Conservation (phyloP, 1,140 invertebrate species). For the Ips nitidus region DNA sequence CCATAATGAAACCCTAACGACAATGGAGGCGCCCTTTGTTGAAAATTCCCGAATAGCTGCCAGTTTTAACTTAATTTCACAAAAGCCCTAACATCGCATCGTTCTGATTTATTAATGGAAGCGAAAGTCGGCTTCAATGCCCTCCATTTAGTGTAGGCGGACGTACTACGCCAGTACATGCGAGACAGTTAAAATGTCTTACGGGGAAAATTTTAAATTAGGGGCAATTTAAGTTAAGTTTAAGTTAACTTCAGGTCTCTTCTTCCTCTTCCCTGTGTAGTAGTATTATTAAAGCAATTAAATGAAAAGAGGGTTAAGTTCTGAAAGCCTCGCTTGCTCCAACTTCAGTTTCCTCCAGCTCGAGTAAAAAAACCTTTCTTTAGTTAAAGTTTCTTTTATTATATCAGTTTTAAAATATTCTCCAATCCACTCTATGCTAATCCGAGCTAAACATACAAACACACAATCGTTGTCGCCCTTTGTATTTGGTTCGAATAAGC, state of each 20-base stretch:
- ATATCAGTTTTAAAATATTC: neutral
- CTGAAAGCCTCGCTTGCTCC: neutral
- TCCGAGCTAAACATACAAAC: no score
- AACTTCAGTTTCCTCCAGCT: neutral
- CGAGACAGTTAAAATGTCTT: slow-evolving; percentile 31
- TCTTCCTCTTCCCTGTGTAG: slow-evolving; percentile 10
- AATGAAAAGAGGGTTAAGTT: slow-evolving; percentile 28
- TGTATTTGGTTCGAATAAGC: neutral
- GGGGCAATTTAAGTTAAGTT: slow-evolving; percentile 32
- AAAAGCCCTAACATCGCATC: slow-evolving; percentile 33
- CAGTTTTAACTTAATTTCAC: slow-evolving; percentile 33
- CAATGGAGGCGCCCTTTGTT: slow-evolving; percentile 25
- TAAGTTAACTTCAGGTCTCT: slow-evolving; percentile 27
- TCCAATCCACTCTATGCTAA: neutral
- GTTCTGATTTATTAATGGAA: slow-evolving; percentile 35
- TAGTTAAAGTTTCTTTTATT: neutral
- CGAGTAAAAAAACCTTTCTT: neutral
- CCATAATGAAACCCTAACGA: slow-evolving; percentile 20
- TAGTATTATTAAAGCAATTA: slow-evolving; percentile 34
- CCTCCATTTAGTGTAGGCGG: slow-evolving; percentile 22
- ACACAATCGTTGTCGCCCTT: no score
- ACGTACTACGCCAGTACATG: slow-evolving; percentile 27
- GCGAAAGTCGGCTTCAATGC: slow-evolving; percentile 32
- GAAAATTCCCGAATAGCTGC: slow-evolving; percentile 23
- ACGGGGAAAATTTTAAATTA: slow-evolving; percentile 29